phyloP scores from a whole-genome alignment of 1,140 invertebrate genomes.

The Rhopalosiphum maidis region DNA sequence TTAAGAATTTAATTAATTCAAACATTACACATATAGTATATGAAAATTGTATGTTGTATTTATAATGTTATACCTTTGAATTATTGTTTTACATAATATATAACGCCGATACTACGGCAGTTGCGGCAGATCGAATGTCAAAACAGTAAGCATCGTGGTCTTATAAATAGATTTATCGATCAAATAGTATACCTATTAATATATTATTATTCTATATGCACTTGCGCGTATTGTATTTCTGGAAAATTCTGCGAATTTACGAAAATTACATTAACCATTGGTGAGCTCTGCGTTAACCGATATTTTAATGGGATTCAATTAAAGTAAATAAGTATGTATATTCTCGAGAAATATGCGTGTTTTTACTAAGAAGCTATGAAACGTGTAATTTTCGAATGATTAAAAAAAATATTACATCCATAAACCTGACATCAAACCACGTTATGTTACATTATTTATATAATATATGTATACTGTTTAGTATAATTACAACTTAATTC shows the following conservation, averaged over 20 bases:
- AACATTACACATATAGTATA: not conserved
- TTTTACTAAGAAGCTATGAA: not conserved
- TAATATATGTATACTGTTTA: not conserved
- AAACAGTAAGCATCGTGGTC: not conserved
- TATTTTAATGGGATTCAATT: constrained; percentile 30
- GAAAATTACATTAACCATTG: not conserved
- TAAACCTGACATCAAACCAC: not conserved
- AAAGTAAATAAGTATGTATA: not conserved
- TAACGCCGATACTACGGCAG: not conserved
- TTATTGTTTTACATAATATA: not conserved
- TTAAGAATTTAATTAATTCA: not conserved
- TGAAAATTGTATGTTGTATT: not conserved
- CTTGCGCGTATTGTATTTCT: not conserved
- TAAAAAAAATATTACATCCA: constrained; percentile 5
- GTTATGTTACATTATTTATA: not conserved
- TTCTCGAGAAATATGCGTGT: not conserved
- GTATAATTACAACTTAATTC: constrained; percentile 1
- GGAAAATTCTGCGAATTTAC: not conserved
- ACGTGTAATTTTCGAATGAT: not conserved
- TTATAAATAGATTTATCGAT: constrained; percentile 13
- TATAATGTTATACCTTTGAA: not conserved
- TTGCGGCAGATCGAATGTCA: not conserved
- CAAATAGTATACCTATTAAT: not conserved
- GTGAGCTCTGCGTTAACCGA: not conserved
- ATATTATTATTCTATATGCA: not conserved